These are phyloP conservation scores for Arctocebus calabarensis DNA, from an alignment of 2,797 vertebrate genomes.

Conservation along the genomic window DNA sequence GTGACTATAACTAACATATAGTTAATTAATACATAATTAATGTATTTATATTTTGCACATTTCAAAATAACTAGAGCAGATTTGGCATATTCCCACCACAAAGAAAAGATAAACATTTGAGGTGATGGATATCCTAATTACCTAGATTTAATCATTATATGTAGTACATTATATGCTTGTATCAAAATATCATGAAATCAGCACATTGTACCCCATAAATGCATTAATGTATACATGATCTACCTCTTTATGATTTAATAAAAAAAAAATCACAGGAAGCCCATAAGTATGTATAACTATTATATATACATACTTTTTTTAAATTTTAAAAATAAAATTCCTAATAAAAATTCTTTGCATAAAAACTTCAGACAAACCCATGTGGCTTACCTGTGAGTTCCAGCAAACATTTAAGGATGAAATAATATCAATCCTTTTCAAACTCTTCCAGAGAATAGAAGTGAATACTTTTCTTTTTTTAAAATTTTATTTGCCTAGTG, in stretches of 20 bases:
- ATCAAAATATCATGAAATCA: too few relatives aligned
- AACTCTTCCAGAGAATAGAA: slow-evolving; percentile 26
- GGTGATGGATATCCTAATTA: not conserved
- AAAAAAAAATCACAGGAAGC: not conserved
- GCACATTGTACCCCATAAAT: too few relatives aligned
- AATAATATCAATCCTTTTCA: not conserved
- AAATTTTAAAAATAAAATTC: slow-evolving; percentile 23
- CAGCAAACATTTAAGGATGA: not conserved
- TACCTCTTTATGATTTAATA: too few relatives aligned
- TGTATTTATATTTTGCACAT: not conserved
- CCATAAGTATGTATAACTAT: not conserved
- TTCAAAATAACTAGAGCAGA: not conserved
- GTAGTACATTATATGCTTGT: not conserved
- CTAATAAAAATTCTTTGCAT: not conserved
- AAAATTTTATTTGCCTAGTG: too few relatives aligned
- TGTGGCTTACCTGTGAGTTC: not conserved
- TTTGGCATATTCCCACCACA: not conserved
- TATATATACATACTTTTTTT: too few relatives aligned
- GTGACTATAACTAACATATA: not conserved
- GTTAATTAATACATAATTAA: not conserved
- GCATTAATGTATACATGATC: too few relatives aligned
- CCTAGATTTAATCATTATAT: not conserved
- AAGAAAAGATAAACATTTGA: not conserved
- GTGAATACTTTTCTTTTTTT: not conserved
- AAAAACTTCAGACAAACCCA: not conserved